Base-by-base conservation (phyloP, 2,888 invertebrate species). In the Tachina grossa region DNA sequence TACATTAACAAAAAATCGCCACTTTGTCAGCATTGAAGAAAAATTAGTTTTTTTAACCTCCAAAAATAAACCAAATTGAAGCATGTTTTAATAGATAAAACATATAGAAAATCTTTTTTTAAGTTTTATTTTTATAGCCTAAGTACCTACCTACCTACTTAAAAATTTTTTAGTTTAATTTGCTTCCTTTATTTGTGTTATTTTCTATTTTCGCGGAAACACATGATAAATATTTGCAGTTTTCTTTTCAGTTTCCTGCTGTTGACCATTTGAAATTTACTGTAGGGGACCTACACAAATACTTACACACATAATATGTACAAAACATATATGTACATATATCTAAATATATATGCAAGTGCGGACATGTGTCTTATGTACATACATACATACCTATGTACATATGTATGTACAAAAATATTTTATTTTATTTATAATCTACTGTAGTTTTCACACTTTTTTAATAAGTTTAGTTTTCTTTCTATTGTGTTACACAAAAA, bases 31-130 rank as follows among this genome's bases (percentile, higher is more conserved):
- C 65, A 80, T 22, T 79, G 51, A 13, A 43, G 14, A 61, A 47
- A 77, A 43, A 41, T 3, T 57, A 5, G 2, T 10, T 19, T 57
- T 57, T 31, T 75, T 82, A 85, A 85, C 81, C 85, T 85, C 74
- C 69, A 81, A 81, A 85, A 66, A 6, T 31, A 31, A 51, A 59
- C 47, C n/a, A 61, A 19, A 59, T 22, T 49, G 59, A 9, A 78
- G 72, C 66, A 80, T 80, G 74, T 68, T 68, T 61, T 63, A 51
- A 69, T 43, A 69, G 22, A 75, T 19, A 19, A 16, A 63, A 51
- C 47, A 45, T 13, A 13, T 49, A 51, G 9, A 53, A 5, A 16
- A 3, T 9, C 53, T 9, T 53, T 53, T 19, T 63, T 57, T 39
- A 59, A 55, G 31, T 71, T n/a, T 49, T 63, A 41, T 47, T 79